A percentile compares a stretch with the other conserved stretches of the same genome.
These are phyloP conservation scores for Zaprionus kolodkinae DNA, from an alignment of 1,140 invertebrate genomes.

Conservation along the genomic window DNA sequence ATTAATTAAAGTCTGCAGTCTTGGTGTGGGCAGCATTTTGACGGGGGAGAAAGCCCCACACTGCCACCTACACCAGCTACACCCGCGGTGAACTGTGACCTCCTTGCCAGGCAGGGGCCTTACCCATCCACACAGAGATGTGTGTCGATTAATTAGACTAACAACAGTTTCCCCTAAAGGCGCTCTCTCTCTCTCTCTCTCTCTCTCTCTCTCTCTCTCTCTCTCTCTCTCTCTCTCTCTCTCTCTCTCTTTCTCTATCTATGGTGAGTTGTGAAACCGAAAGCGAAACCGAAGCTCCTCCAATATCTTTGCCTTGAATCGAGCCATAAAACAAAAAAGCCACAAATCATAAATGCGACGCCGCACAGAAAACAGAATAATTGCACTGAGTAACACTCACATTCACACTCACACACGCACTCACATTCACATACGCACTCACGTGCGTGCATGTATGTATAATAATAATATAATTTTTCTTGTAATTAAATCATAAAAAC, in stretches of 20 bases:
- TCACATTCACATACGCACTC: neutral
- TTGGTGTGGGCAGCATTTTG: constrained; percentile 54
- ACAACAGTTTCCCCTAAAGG: constrained; percentile 45
- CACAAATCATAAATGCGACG: constrained; percentile 69
- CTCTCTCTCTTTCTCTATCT: neutral
- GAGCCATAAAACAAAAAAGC: constrained; percentile 48
- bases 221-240: neutral
- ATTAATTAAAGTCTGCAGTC: constrained; percentile 63
- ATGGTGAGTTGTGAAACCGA: constrained; percentile 60
- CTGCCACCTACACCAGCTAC: constrained; percentile 62
- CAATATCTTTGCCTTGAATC: constrained; percentile 43
- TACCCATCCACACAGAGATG: constrained; percentile 11
- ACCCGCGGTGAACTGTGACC: neutral
- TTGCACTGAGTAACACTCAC: constrained; percentile 56
- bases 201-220: neutral
- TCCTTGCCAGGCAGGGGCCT: neutral
- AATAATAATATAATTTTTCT: constrained; percentile 67
- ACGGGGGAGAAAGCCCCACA: constrained; percentile 58
- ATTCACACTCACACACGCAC: neutral
- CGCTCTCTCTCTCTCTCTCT: neutral
- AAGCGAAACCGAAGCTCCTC: constrained; percentile 2
- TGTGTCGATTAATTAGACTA: constrained; percentile 68
- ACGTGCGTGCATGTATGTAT: constrained; percentile 22
- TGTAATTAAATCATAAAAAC: constrained; percentile 68
- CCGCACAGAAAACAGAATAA: constrained; percentile 61